A percentile compares a stretch with the other conserved stretches of the same genome.
These are phyloP conservation scores for Pyrrhosoma nymphula DNA, from an alignment of 2,888 invertebrate genomes.

Conservation along the genomic window DNA sequence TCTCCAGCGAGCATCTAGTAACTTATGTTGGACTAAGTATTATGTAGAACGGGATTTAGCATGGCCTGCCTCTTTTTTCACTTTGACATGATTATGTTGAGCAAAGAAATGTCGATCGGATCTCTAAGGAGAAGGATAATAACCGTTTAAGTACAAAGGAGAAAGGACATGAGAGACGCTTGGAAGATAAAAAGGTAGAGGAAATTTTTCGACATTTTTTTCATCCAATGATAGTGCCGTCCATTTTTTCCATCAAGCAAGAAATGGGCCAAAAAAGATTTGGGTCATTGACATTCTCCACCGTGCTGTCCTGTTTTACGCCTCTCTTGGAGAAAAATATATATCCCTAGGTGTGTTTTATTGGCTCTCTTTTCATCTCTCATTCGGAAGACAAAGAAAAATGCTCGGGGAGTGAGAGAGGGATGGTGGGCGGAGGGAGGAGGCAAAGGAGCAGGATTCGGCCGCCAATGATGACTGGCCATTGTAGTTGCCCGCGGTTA, in stretches of 20 bases:
- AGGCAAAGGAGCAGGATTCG: not conserved
- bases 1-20: no score
- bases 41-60: no score
- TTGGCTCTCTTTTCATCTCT: not conserved
- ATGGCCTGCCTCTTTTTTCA: no score
- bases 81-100: no score
- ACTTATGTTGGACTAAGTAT: no score
- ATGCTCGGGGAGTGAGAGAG: not conserved
- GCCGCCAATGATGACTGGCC: not conserved
- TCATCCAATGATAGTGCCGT: not conserved
- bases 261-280: not conserved
- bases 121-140: no score
- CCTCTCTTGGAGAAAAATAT: not conserved
- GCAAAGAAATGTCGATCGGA: no score
- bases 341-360: not conserved
- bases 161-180: no score
- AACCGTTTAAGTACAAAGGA: no score
- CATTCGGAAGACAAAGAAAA: not conserved
- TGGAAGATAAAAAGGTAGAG: not conserved
- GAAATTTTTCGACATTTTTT: not conserved
- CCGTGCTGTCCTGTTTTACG: not conserved
- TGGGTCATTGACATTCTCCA: constrained; percentile 1
- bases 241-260: not conserved
- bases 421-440: not conserved
- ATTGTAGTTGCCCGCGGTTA: constrained; percentile 27